Percentiles rank a stretch among this genome's conserved stretches.
Conservation (phyloP, 2,797 vertebrate species). For the Chiroxiphia lanceolata region DNA sequence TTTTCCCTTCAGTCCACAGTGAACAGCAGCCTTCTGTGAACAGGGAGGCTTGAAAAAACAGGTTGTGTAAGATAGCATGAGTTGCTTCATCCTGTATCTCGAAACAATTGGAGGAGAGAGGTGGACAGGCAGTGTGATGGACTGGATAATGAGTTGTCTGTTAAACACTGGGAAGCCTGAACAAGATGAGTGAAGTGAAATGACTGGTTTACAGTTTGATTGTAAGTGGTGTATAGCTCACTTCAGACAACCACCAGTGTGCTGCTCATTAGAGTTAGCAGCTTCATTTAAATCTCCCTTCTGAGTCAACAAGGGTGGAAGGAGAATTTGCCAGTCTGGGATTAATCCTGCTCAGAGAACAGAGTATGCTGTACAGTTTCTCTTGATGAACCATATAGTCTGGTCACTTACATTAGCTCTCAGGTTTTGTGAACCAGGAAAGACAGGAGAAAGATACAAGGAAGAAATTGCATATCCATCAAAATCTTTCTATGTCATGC, state of each 20-base stretch:
- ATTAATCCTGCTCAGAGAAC: neutral
- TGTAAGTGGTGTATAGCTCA: neutral
- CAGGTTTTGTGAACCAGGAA: neutral
- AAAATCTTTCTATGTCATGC: neutral
- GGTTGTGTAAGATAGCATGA: neutral
- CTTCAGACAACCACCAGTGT: neutral
- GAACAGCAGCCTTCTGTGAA: neutral
- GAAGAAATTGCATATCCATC: neutral
- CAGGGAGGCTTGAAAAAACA: neutral
- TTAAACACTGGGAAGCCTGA: slow-evolving; percentile 21
- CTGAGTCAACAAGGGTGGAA: neutral
- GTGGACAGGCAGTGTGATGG: neutral
- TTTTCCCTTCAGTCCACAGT: neutral
- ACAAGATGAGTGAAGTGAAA: slow-evolving; percentile 34
- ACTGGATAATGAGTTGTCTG: slow-evolving; percentile 50
- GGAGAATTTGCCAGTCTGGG: neutral
- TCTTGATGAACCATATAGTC: neutral
- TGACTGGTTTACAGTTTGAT: slow-evolving; percentile 15
- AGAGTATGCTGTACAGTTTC: neutral
- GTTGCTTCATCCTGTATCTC: slow-evolving; percentile 8
- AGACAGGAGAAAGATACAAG: neutral
- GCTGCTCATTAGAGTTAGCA: slow-evolving; percentile 20
- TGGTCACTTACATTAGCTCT: neutral
- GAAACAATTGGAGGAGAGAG: slow-evolving; percentile 10
- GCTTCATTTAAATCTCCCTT: slow-evolving; percentile 16